These are phyloP conservation scores for Pimpla rufipes DNA, from an alignment of 2,888 invertebrate genomes.

Conservation along the genomic window DNA sequence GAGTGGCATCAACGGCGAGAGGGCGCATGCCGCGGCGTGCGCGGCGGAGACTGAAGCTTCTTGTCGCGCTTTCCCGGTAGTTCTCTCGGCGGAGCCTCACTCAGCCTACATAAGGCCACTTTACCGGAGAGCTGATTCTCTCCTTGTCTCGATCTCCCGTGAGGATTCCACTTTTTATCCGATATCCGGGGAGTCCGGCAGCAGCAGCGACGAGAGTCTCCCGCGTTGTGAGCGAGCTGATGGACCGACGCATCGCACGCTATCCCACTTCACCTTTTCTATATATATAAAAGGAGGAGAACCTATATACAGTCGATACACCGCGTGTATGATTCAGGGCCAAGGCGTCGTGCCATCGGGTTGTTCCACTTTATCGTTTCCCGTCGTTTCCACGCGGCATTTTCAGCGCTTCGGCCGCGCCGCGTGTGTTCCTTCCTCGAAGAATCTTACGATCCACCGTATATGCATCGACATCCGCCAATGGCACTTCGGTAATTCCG, in stretches of 20 bases:
- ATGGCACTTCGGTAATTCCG: constrained; percentile 39
- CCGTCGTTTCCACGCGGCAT: constrained; percentile 42
- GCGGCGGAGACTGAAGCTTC: constrained; percentile 72
- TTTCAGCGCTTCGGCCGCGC: constrained; percentile 14
- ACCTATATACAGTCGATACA: neutral
- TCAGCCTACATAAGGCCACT: constrained; percentile 82
- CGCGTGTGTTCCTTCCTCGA: neutral
- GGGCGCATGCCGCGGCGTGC: constrained; percentile 43
- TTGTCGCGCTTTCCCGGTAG: constrained; percentile 79
- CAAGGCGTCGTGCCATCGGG: constrained; percentile 66
- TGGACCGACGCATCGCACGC: constrained; percentile 68
- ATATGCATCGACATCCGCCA: constrained; percentile 33
- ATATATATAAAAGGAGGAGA: no score
- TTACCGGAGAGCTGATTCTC: constrained; percentile 69
- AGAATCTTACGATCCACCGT: neutral
- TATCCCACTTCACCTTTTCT: constrained; percentile 20
- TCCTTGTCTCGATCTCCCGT: constrained; percentile 70
- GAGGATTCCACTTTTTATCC: constrained; percentile 80
- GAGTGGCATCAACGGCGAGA: constrained; percentile 27
- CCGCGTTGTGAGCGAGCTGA: constrained; percentile 25
- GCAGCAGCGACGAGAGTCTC: constrained; percentile 48
- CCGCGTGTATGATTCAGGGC: constrained; percentile 33
- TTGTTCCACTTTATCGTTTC: constrained; percentile 77
- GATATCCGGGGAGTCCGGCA: constrained; percentile 69
- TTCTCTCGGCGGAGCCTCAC: constrained; percentile 72